Evolutionary conservation across 2,113 vertebrate species (phyloP).

Genomic region (Tapirus terrestris): DNA sequence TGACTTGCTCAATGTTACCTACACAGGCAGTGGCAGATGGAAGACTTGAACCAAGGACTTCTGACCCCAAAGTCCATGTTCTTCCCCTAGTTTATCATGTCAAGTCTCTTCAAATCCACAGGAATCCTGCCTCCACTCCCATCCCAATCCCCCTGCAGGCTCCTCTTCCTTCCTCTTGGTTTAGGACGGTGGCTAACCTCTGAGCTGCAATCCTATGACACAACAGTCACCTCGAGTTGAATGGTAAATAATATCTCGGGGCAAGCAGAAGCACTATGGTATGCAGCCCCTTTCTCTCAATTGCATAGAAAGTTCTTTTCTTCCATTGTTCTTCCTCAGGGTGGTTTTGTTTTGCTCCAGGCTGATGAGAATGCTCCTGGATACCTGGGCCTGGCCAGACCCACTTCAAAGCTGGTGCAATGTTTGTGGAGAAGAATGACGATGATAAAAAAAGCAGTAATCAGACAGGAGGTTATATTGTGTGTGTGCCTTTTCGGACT

Average conservation of each 20-base stretch:
- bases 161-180: not conserved
- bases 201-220: not conserved
- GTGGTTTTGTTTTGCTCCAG: too few relatives aligned
- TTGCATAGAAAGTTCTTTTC: not conserved
- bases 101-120: too few relatives aligned
- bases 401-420: accelerated
- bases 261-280: accelerated
- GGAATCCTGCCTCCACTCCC: not conserved
- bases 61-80: too few relatives aligned
- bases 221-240: accelerated
- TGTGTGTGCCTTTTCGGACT: accelerated
- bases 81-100: not conserved
- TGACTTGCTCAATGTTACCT: not conserved
- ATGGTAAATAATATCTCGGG: accelerated
- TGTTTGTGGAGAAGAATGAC: too few relatives aligned
- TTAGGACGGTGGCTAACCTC: accelerated
- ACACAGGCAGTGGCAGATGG: too few relatives aligned
- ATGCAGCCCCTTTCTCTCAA: accelerated
- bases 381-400: not conserved
- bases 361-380: too few relatives aligned
- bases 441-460: accelerated
- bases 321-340: accelerated
- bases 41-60: not conserved
- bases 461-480: accelerated
- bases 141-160: too few relatives aligned